These are phyloP conservation scores for Cenopis cana DNA, from an alignment of 2,888 invertebrate genomes.

Conservation along the genomic window DNA sequence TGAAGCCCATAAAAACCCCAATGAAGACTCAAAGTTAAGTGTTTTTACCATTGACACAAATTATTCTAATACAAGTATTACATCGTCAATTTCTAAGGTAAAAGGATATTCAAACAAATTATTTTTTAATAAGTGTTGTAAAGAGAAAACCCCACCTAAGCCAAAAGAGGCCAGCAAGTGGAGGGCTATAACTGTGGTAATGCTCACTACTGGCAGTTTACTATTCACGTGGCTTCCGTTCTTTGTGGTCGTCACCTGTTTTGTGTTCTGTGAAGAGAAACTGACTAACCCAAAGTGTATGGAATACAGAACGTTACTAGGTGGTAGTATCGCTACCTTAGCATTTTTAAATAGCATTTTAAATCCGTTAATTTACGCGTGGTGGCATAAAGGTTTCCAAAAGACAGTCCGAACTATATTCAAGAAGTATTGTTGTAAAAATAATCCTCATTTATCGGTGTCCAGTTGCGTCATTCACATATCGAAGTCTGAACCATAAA, in stretches of 20 bases:
- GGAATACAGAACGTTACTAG: conserved; percentile 77
- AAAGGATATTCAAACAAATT: conserved; percentile 9
- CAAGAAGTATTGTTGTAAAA: conserved; percentile 24
- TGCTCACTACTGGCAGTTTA: conserved; percentile 86
- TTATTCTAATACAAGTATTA: conserved; percentile 51
- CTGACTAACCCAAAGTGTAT: conserved; percentile 76
- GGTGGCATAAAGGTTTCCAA: conserved; percentile 89
- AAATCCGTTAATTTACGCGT: conserved; percentile 88
- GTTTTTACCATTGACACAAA: conserved; percentile 63
- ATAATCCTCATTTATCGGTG: conserved; percentile 10
- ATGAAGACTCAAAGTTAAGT: conserved; percentile 64
- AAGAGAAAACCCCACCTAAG: conserved; percentile 49
- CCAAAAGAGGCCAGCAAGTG: conserved; percentile 79
- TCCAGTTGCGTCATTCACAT: conserved; percentile 26
- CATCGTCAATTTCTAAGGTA: conserved; percentile 47
- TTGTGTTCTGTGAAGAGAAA: conserved; percentile 81
- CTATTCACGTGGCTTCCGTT: conserved; percentile 87
- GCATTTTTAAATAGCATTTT: conserved; percentile 86
- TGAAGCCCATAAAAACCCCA: conserved; percentile 48
- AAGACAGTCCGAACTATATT: conserved; percentile 64
- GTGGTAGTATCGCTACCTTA: conserved; percentile 85
- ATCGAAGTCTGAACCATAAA: conserved; percentile 11
- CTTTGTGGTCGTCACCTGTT: conserved; percentile 84
- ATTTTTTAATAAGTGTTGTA: conserved; percentile 46
- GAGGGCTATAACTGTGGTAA: conserved; percentile 86